These are phyloP conservation scores for Pyrgilauda ruficollis DNA, from an alignment of 2,113 vertebrate species.

Conservation along the genomic window DNA sequence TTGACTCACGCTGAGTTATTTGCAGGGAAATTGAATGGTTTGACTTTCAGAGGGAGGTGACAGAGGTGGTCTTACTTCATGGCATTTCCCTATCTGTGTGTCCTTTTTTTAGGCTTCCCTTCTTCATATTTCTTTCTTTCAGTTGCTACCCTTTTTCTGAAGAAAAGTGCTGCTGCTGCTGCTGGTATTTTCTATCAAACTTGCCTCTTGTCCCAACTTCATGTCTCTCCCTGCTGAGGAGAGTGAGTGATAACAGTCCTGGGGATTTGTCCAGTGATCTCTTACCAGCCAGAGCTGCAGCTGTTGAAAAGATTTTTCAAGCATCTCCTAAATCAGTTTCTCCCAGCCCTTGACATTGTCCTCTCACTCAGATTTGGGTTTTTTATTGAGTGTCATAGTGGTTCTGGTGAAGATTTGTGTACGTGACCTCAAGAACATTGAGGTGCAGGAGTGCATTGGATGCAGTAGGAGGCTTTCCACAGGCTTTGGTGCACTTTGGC, in stretches of 20 bases:
- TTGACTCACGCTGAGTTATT: background rate
- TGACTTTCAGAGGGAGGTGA: background rate
- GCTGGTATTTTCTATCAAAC: background rate
- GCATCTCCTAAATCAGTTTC: constrained; percentile 19
- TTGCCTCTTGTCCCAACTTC: background rate
- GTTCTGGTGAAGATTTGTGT: constrained; percentile 50
- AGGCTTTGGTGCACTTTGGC: constrained; percentile 45
- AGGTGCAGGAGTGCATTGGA: background rate
- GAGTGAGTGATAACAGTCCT: background rate
- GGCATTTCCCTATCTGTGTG: background rate
- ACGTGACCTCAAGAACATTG: constrained; percentile 36
- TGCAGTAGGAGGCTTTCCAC: background rate
- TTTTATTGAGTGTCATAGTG: background rate
- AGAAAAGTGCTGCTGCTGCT: background rate
- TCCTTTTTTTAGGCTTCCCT: background rate
- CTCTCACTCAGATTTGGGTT: constrained; percentile 2
- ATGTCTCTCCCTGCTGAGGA: background rate
- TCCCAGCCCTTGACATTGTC: background rate
- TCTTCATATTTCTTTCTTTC: background rate
- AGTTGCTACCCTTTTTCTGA: background rate
- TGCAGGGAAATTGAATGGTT: background rate
- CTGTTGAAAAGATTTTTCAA: constrained; percentile 46
- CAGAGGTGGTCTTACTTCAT: background rate
- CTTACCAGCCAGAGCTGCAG: constrained; percentile 46
- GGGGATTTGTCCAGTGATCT: constrained; percentile 28